Conservation (phyloP, 2,888 invertebrate genomes). For the Heteromyza rotundicornis region DNA sequence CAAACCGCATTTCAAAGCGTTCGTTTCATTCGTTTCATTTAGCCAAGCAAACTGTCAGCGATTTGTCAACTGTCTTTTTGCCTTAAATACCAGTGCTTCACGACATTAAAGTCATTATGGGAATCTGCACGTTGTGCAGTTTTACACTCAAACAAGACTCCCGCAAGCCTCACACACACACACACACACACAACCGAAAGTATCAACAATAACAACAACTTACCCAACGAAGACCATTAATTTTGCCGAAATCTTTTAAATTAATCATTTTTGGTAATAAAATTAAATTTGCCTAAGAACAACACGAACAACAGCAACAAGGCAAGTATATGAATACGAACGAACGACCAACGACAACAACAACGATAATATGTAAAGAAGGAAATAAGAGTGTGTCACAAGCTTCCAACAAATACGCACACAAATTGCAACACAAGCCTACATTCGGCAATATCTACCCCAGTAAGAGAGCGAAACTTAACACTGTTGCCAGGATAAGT, state of each 20-base stretch:
- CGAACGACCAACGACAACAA: no score
- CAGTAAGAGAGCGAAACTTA: neutral
- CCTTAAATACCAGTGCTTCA: no score
- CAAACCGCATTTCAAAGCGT: no score
- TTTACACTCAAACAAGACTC: neutral
- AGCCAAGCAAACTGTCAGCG: no score
- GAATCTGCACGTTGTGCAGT: slow-evolving; percentile 15
- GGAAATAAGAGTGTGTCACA: slow-evolving; percentile 5
- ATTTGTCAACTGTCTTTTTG: no score
- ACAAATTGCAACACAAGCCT: slow-evolving; percentile 15
- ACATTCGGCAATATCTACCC: slow-evolving; percentile 3
- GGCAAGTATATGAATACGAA: neutral
- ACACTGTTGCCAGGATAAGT: slow-evolving; percentile 4
- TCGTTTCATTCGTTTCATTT: no score
- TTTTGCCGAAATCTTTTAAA: slow-evolving; percentile 30
- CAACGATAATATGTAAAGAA: no score
- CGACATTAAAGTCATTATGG: slow-evolving; percentile 22
- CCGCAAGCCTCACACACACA: neutral
- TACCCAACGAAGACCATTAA: slow-evolving; percentile 18
- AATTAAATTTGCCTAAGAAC: slow-evolving; percentile 24
- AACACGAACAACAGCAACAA: slow-evolving; percentile 3
- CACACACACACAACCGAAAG: no score
- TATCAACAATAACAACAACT: neutral
- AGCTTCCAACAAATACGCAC: neutral
- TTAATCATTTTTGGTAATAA: slow-evolving; percentile 30